Evolutionary conservation across 2,797 vertebrate genomes (phyloP).

Genomic region (Pelodytes ibericus): DNA sequence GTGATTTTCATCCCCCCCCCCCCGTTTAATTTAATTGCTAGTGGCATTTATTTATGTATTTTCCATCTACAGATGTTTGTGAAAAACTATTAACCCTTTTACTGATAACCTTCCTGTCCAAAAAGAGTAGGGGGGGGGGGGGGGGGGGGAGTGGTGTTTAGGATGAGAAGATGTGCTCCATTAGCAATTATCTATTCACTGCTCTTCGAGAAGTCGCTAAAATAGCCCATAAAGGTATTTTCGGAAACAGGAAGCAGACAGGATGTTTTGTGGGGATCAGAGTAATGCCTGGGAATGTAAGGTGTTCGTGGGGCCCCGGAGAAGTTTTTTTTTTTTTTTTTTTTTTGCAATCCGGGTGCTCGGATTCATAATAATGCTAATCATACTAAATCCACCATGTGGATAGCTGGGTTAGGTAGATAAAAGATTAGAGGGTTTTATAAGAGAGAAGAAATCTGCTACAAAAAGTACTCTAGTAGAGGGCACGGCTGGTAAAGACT

Average conservation of each 20-base stretch:
- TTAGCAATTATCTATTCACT: not conserved
- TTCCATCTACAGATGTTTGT: not conserved
- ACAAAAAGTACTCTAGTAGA: constrained; percentile 7
- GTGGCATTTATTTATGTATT: not conserved
- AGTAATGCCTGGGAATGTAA: too few relatives aligned
- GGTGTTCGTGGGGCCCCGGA: too few relatives aligned
- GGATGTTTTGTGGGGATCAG: not conserved
- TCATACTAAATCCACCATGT: constrained; percentile 45
- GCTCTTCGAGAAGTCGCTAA: not conserved
- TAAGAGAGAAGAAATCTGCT: constrained; percentile 15
- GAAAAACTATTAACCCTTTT: not conserved
- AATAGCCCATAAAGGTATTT: not conserved
- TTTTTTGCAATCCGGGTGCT: not conserved
- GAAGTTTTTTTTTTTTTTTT: too few relatives aligned
- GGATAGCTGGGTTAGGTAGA: constrained; percentile 59
- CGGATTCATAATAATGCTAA: constrained; percentile 46
- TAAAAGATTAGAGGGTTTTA: constrained; percentile 61
- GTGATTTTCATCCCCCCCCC: not conserved
- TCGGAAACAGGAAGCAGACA: not conserved
- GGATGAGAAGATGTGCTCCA: not conserved
- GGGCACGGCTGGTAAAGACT: not conserved
- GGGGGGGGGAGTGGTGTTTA: too few relatives aligned
- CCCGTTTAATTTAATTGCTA: not conserved
- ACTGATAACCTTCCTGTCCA: not conserved
- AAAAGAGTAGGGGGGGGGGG: too few relatives aligned